Conservation (phyloP, 2,797 vertebrate genomes). For the Pogoniulus pusillus region DNA sequence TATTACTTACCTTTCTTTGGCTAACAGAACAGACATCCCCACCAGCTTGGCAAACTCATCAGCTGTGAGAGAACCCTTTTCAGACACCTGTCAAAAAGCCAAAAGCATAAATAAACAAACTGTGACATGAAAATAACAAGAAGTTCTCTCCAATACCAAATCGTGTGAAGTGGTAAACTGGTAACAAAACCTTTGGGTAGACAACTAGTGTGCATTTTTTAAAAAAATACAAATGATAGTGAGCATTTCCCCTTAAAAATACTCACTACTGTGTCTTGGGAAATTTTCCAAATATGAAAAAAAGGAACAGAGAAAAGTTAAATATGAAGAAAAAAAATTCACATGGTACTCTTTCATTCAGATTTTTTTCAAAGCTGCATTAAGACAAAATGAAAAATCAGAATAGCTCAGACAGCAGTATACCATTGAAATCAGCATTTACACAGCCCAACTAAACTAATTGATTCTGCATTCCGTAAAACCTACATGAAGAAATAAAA, state of each 20-base stretch:
- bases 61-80: constrained; percentile 94
- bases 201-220: not conserved
- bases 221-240: not conserved
- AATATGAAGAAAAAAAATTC: not conserved
- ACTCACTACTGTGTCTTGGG: not conserved
- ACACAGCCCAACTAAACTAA: not conserved
- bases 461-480: not conserved
- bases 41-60: constrained; percentile 97
- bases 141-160: not conserved
- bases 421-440: not conserved
- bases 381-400: not conserved
- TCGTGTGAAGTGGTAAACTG: not conserved
- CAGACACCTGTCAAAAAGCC: constrained; percentile 83
- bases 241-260: not conserved
- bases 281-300: not conserved
- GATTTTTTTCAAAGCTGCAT: not conserved
- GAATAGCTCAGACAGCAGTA: not conserved
- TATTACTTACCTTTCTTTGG: constrained; percentile 90
- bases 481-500: not conserved
- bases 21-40: constrained; percentile 95
- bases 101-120: constrained; percentile 6
- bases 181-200: not conserved
- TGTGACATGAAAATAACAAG: not conserved
- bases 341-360: not conserved
- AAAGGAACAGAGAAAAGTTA: not conserved